Percentiles rank a stretch among this genome's conserved stretches.
These are phyloP conservation scores for Candidula unifasciata DNA, from an alignment of 2,888 invertebrate species.

Conservation along the genomic window DNA sequence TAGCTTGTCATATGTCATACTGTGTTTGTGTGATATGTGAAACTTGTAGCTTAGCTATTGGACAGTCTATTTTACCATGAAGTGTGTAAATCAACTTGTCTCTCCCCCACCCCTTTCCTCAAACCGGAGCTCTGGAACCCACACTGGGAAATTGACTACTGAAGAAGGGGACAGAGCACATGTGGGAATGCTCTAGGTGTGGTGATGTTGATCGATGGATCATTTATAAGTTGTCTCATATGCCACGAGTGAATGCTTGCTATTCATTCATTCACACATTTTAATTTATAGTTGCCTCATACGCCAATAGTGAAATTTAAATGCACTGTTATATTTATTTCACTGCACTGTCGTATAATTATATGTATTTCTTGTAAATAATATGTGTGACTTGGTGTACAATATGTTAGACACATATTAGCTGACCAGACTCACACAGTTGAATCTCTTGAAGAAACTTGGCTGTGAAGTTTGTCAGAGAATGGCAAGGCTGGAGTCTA, in stretches of 20 bases:
- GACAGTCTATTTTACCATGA: no score
- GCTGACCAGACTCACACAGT: background rate
- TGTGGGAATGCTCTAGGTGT: background rate
- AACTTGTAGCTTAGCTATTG: no score
- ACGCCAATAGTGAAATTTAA: background rate
- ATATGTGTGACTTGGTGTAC: background rate
- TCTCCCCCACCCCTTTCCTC: background rate
- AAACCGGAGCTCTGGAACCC: background rate
- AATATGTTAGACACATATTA: background rate
- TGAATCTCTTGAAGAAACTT: background rate
- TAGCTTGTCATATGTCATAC: no score
- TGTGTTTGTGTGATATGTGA: no score
- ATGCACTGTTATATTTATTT: background rate
- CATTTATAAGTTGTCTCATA: background rate
- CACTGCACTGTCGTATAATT: background rate
- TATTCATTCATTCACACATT: background rate
- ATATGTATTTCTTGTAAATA: slow-evolving; percentile 14
- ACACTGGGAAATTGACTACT: background rate
- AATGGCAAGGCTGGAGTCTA: background rate
- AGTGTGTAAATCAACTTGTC: background rate
- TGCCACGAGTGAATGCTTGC: background rate
- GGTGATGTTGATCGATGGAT: background rate
- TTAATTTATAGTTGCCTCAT: background rate
- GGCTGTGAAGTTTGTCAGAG: background rate
- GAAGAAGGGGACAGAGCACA: background rate